A percentile compares a stretch with the other conserved stretches of the same genome.
phyloP scores from a whole-genome alignment of 2,113 vertebrate genomes.

The Arenaria interpres region DNA sequence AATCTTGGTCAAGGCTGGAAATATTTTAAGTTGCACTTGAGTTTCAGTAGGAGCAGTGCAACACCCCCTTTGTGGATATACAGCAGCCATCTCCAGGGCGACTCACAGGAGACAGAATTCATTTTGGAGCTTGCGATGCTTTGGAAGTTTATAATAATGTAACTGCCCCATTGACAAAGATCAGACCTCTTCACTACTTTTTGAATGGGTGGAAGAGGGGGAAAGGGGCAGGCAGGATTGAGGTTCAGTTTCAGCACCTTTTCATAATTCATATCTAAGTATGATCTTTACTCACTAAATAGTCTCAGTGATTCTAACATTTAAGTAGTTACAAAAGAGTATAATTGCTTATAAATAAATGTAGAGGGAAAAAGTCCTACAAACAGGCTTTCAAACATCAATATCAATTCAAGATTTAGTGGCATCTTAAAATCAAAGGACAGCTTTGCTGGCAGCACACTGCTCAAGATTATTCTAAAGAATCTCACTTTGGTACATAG shows the following conservation, averaged over 20 bases:
- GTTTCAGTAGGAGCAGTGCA: not conserved
- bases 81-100: not conserved
- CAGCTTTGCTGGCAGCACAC: not conserved
- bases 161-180: not conserved
- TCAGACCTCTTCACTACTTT: not conserved
- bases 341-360: not conserved
- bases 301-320: not conserved
- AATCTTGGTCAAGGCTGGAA: not conserved
- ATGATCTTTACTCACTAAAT: not conserved
- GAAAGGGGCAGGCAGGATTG: not conserved
- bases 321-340: not conserved
- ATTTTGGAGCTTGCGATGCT: not conserved
- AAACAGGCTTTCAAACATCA: not conserved
- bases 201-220: not conserved
- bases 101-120: not conserved
- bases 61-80: not conserved
- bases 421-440: not conserved
- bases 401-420: not conserved
- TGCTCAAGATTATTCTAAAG: not conserved
- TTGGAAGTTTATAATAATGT: not conserved
- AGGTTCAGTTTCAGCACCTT: not conserved
- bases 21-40: not conserved
- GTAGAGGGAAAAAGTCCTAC: not conserved
- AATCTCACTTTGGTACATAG: not conserved
- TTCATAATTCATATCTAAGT: not conserved